Evolutionary conservation across 2,113 vertebrate genomes (phyloP).

Genomic region (Actenoides lindsayi): DNA sequence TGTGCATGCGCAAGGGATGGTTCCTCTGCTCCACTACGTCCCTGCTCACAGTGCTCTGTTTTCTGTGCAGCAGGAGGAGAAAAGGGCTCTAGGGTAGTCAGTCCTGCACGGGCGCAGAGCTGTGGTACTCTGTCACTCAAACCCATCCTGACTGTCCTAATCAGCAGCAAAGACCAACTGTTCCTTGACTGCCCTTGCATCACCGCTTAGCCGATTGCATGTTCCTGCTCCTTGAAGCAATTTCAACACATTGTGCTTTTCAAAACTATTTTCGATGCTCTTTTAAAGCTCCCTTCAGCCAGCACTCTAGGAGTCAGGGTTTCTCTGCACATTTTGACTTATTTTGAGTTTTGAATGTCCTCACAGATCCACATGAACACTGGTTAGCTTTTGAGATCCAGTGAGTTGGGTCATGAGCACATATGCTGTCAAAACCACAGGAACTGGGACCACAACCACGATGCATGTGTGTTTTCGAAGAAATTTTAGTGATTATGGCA

Average conservation of each 20-base stretch:
- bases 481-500: not conserved
- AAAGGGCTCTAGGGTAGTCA: not conserved
- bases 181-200: not conserved
- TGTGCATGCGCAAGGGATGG: not conserved
- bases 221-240: not conserved
- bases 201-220: accelerated
- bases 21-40: not conserved
- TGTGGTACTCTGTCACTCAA: not conserved
- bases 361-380: accelerated
- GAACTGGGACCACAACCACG: not conserved
- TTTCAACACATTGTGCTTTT: not conserved
- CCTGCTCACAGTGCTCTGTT: not conserved
- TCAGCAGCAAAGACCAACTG: not conserved
- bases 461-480: not conserved
- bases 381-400: not conserved
- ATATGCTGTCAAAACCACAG: not conserved
- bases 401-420: not conserved
- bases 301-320: accelerated
- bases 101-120: not conserved
- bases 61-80: accelerated
- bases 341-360: not conserved
- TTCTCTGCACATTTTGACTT: not conserved
- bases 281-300: not conserved
- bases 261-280: not conserved
- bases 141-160: not conserved